Base-by-base conservation (phyloP, 2,888 invertebrate species). In the Chloroclysta siterata region DNA sequence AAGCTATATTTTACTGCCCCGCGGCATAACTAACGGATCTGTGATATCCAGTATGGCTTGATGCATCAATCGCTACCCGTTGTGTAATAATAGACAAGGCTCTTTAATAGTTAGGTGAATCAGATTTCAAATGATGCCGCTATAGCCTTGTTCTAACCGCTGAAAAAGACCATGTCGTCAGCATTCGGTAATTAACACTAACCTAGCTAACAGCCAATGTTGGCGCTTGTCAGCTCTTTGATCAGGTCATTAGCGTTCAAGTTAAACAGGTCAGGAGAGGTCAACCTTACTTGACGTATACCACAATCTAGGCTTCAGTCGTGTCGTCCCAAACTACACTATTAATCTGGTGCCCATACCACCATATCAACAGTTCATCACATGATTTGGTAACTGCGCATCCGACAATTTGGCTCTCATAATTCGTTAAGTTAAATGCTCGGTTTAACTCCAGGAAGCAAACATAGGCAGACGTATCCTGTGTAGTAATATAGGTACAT, bases 1-100 rank as follows among this genome's bases (percentile, higher is more conserved):
- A 29, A n/a, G 59, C 48, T n/a, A n/a, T n/a, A 29, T 51, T 52
- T 39, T 54, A 17, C 39, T 41, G 50, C 61, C 61, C 65, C 57
- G n/a, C 36, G 63, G 63, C 59, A 14, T 36, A 22, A 50, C 50
- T 56, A 66, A 66, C 62, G 63, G 63, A 48, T 33, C 28, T 55
- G 6, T 53, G 60, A 36, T 33, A 60, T 59, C 54, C 13, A 51
- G 28, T 33, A 55, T 22, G 41, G 28, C 14, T 36, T 46, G 60
- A 53, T 44, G 17, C 48, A 63, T 44, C 51, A 52, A 58, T 61
- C 17, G 57, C 53, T 60, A 53, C 44, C 47, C 42, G 14, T 51
- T 47, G 48, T 41, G 46, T 47, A 57, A 60, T 64, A 7, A n/a
- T 46, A 39, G 3, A 14, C 5, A 44, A 44, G 10, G 29, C 42